Conservation (phyloP, 2,888 invertebrate species). For the Sarcophaga rosellei region DNA sequence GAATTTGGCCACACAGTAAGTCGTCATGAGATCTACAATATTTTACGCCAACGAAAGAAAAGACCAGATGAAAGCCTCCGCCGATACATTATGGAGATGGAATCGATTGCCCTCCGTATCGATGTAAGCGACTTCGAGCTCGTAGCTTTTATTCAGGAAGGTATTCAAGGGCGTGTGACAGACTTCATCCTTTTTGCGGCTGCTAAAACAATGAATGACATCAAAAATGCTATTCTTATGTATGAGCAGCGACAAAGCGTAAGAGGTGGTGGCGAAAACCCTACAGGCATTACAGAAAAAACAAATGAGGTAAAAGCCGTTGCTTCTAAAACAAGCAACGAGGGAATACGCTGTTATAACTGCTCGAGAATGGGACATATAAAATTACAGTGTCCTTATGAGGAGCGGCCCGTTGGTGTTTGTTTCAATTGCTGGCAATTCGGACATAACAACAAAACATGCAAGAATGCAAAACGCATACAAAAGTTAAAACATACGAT, state of each 20-base stretch:
- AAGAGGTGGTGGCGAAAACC: not conserved
- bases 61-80: slow-evolving; percentile 55
- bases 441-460: slow-evolving; percentile 44
- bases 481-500: slow-evolving; percentile 33
- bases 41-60: slow-evolving; percentile 28
- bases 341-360: slow-evolving; percentile 29
- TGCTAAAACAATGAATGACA: slow-evolving; percentile 27
- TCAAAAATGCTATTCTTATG: slow-evolving; percentile 42
- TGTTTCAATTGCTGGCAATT: slow-evolving; percentile 51
- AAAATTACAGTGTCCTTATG: slow-evolving; percentile 46
- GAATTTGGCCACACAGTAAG: slow-evolving; percentile 47
- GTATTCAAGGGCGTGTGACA: slow-evolving; percentile 48
- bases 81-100: slow-evolving; percentile 62
- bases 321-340: slow-evolving; percentile 25
- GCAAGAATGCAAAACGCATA: slow-evolving; percentile 25
- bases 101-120: slow-evolving; percentile 56
- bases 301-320: slow-evolving; percentile 3
- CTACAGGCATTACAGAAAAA: not conserved
- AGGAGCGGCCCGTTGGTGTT: slow-evolving; percentile 41
- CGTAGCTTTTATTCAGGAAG: slow-evolving; percentile 62
- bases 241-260: slow-evolving; percentile 45
- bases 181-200: slow-evolving; percentile 33
- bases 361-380: slow-evolving; percentile 42
- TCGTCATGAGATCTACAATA: slow-evolving; percentile 59
- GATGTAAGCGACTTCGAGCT: slow-evolving; percentile 60